Percentiles rank a stretch among this genome's conserved stretches.
Evolutionary conservation across 2,113 vertebrate genomes (phyloP).

Genomic region (Amia ocellicauda): DNA sequence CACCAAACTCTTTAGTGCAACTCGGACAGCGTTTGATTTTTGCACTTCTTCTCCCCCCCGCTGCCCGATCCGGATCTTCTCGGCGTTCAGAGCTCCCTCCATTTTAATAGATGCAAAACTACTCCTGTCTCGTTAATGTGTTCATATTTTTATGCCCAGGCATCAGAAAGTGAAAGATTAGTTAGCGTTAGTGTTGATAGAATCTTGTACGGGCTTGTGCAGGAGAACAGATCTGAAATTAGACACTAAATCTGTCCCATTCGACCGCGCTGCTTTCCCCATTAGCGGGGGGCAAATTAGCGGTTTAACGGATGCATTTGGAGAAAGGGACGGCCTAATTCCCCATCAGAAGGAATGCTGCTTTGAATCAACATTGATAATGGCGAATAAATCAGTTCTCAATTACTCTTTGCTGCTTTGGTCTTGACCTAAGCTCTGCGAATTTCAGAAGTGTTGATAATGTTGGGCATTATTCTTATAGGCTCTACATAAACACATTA

Average conservation of each 20-base stretch:
- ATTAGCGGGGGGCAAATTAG: constrained; percentile 2
- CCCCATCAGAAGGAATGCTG: constrained; percentile 4
- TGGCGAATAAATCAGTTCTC: constrained; percentile 15
- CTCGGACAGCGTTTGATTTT: too few species aligned
- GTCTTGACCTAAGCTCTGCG: neutral
- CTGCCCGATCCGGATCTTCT: too few species aligned
- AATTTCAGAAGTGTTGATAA: neutral
- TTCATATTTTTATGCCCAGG: neutral
- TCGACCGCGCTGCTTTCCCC: neutral
- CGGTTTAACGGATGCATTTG: constrained; percentile 10
- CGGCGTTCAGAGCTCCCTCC: too few species aligned
- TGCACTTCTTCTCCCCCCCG: too few species aligned
- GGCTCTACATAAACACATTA: neutral
- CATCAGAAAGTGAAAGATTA: neutral
- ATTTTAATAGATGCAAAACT: too few species aligned
- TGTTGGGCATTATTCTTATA: neutral
- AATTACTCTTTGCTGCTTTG: neutral
- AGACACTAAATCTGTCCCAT: neutral
- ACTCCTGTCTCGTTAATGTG: neutral
- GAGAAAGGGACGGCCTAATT: constrained; percentile 7
- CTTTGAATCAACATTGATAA: neutral
- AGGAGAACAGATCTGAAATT: neutral
- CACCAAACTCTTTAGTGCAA: too few species aligned
- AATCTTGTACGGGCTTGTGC: neutral
- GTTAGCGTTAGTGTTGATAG: neutral